Base-by-base conservation (phyloP, 2,113 vertebrate species). In the Podocnemis expansa region DNA sequence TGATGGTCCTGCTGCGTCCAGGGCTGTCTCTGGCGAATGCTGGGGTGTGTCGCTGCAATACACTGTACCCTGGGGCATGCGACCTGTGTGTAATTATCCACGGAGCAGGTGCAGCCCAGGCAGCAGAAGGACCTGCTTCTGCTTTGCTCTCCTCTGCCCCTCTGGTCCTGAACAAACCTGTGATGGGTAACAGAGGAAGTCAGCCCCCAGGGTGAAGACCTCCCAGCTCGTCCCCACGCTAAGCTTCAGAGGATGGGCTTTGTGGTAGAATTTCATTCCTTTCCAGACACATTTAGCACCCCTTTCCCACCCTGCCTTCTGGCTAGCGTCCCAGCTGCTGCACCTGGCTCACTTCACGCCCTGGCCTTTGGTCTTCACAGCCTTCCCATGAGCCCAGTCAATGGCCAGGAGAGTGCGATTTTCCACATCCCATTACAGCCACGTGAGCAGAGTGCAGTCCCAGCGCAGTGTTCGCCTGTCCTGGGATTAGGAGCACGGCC, bases 1-100 rank as follows among this genome's bases (percentile, higher is more conserved):
- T 2, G 0, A 0, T 12, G 10, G 16, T 76, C 8, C 83, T 49
- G 29, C 3, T 56, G 52, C 76, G 5, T 4, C 10, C 78, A 17
- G 12, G 22, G 13, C 41, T 85, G 38, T 81, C 29, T n/a, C 47
- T 84, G 83, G 11, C 12, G 38, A 45, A 24, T 5, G 22, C 70
- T 25, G 22, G 70, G 70, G 10, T 8, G 60, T n/a, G 19, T 9
- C 9, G 34, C 19, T 5, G 34, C 60, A 17, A 1, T n/a, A 8
- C 60, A 21, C 34, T n/a, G 63, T 19, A 34, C 17, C 25, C 73
- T 4, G 38, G 38, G 12, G 73, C 38, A 43, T 13, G 24, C 24
- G 22, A 14, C 22, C 5, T 25, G 38, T 8, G 70, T 22, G 38
- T 43, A 22, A 47, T 38, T 43, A 25, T 76, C 73, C 41, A 76